Evolutionary conservation across 2,888 invertebrate genomes (phyloP).

Genomic region (Ceraclea dissimilis): DNA sequence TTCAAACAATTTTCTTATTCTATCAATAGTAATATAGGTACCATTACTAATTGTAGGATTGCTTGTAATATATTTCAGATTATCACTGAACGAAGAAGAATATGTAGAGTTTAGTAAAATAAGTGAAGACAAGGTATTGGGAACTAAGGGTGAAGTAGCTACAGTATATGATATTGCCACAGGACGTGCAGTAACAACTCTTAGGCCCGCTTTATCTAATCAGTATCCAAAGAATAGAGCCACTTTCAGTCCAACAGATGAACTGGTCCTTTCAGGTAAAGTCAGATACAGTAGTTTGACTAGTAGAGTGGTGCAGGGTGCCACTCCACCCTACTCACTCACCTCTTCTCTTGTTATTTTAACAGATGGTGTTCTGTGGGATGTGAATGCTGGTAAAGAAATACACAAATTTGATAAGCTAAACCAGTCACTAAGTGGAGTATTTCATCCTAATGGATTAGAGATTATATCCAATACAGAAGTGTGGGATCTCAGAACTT

Average conservation of each 20-base stretch:
- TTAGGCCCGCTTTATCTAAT: constrained; percentile 79
- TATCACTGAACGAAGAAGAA: constrained; percentile 73
- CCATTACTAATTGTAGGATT: too few relatives aligned
- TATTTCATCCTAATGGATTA: constrained; percentile 92
- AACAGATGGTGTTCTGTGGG: constrained; percentile 94
- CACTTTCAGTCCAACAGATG: constrained; percentile 89
- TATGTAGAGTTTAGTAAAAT: constrained; percentile 88
- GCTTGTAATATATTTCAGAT: too few relatives aligned
- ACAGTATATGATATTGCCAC: constrained; percentile 85
- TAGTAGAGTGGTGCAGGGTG: neutral
- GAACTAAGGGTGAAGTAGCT: constrained; percentile 78
- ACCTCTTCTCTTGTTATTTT: constrained; percentile 14
- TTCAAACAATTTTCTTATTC: too few relatives aligned
- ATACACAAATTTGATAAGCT: constrained; percentile 98
- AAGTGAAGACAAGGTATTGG: constrained; percentile 78
- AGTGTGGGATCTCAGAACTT: constrained; percentile 96
- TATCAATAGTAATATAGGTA: too few relatives aligned
- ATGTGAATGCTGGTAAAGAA: constrained; percentile 76
- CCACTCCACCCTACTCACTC: neutral
- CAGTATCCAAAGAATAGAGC: constrained; percentile 91
- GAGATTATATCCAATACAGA: constrained; percentile 97
- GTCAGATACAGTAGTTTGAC: too few relatives aligned
- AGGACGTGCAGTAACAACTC: constrained; percentile 61
- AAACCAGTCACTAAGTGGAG: constrained; percentile 89
- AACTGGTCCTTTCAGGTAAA: constrained; percentile 75